A percentile compares a stretch with the other conserved stretches of the same genome.
Evolutionary conservation across 2,888 invertebrate genomes (phyloP).

Genomic region (Drosophila trichaetosa): DNA sequence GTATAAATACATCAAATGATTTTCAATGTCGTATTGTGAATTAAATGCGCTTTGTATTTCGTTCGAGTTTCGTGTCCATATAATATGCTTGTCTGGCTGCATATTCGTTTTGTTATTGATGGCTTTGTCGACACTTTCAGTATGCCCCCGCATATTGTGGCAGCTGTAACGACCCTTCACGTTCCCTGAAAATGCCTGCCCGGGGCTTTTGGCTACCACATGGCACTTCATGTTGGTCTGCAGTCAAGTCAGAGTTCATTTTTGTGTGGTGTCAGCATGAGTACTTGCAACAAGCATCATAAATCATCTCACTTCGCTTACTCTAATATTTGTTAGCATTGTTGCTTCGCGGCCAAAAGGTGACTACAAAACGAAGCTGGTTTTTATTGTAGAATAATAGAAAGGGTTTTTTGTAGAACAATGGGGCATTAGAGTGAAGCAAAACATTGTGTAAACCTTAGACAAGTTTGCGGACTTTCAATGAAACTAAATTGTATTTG

Average conservation of each 20-base stretch:
- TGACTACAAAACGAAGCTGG: neutral
- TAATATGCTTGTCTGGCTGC: slow-evolving; percentile 24
- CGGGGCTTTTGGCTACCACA: slow-evolving; percentile 18
- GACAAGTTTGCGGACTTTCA: neutral
- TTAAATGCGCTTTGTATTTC: slow-evolving; percentile 55
- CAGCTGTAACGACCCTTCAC: slow-evolving; percentile 61
- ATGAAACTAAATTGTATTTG: neutral
- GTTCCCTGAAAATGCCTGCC: slow-evolving; percentile 26
- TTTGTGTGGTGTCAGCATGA: slow-evolving; percentile 33
- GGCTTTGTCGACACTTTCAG: slow-evolving; percentile 47
- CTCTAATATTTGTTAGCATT: slow-evolving; percentile 3
- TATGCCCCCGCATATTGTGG: slow-evolving; percentile 38
- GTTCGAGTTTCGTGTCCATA: slow-evolving; percentile 3
- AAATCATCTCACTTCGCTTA: slow-evolving; percentile 45
- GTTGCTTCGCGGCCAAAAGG: neutral
- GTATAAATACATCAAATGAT: neutral
- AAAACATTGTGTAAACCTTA: neutral
- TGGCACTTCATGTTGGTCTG: slow-evolving; percentile 7
- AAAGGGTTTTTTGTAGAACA: neutral
- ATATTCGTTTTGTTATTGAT: slow-evolving; percentile 63
- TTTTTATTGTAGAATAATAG: neutral
- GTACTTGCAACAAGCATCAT: slow-evolving; percentile 39
- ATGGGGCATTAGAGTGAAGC: neutral
- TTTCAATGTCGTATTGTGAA: slow-evolving; percentile 64
- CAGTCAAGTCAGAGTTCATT: slow-evolving; percentile 30